These are phyloP conservation scores for Parnassius glacialis DNA, from an alignment of 2,888 invertebrate species.

Conservation along the genomic window DNA sequence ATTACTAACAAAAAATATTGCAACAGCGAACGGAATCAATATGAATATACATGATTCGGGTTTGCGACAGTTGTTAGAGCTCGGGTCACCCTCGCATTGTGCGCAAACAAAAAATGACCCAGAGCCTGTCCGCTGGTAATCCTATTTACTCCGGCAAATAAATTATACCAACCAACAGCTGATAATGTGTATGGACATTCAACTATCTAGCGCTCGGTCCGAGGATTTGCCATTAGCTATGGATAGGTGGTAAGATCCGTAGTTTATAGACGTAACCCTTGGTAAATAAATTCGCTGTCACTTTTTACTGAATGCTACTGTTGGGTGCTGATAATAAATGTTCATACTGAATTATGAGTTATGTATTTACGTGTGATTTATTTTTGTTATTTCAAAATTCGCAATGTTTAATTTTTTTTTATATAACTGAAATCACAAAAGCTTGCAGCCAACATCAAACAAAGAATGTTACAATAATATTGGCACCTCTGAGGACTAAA, in stretches of 20 bases:
- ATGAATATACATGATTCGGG: slow-evolving; percentile 1
- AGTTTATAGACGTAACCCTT: slow-evolving; percentile 7
- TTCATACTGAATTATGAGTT: too few species aligned
- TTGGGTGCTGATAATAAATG: not conserved
- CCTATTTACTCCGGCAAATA: slow-evolving; percentile 73
- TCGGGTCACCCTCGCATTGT: slow-evolving; percentile 30
- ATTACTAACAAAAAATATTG: slow-evolving; percentile 8
- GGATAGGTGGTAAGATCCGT: not conserved
- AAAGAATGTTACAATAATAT: too few species aligned
- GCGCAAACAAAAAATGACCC: slow-evolving; percentile 61
- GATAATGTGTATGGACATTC: slow-evolving; percentile 33
- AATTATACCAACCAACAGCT: slow-evolving; percentile 63
- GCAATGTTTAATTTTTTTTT: too few species aligned
- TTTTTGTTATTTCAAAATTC: too few species aligned
- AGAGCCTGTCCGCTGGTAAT: slow-evolving; percentile 66
- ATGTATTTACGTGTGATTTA: too few species aligned
- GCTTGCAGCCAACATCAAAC: too few species aligned
- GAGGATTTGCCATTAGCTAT: slow-evolving; percentile 10
- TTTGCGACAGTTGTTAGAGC: slow-evolving; percentile 2
- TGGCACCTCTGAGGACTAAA: too few species aligned
- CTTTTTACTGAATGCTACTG: slow-evolving; percentile 4
- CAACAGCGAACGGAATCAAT: slow-evolving; percentile 15
- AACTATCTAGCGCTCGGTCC: slow-evolving; percentile 16
- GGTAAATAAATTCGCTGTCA: slow-evolving; percentile 8
- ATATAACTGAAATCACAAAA: too few species aligned